Percentiles rank a stretch among this genome's conserved stretches.
These are phyloP conservation scores for Pardalotus punctatus DNA, from an alignment of 2,113 vertebrate genomes.

Conservation along the genomic window DNA sequence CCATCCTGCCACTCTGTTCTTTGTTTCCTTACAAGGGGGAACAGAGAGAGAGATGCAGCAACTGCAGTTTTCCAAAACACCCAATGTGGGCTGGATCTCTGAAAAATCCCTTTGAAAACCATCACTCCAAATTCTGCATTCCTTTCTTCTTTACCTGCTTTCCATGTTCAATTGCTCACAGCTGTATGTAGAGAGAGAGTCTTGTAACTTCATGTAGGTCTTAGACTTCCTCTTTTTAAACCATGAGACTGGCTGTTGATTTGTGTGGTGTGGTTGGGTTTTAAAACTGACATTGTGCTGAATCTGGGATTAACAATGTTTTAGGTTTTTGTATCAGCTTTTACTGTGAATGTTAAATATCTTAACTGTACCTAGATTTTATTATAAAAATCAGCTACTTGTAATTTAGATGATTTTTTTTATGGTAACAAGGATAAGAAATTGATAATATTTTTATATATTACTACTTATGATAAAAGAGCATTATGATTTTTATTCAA, in stretches of 20 bases:
- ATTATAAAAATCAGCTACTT: neutral
- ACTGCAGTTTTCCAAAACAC: neutral
- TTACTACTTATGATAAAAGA: neutral
- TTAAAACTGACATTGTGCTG: neutral
- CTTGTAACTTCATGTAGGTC: neutral
- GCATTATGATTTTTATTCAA: neutral
- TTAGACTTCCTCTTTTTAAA: neutral
- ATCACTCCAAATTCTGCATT: neutral
- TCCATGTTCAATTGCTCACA: neutral
- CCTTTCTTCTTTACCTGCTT: neutral
- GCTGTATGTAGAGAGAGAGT: neutral
- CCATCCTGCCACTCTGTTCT: neutral
- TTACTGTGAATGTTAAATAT: neutral
- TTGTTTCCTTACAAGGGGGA: neutral
- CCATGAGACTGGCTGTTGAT: neutral
- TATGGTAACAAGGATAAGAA: neutral
- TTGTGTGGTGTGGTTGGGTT: neutral
- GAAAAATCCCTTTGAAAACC: neutral
- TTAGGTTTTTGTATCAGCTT: neutral
- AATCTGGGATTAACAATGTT: neutral
- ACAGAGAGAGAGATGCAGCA: neutral
- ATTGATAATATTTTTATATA: neutral
- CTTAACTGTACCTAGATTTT: neutral
- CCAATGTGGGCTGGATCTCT: neutral
- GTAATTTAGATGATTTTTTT: neutral